Conservation (phyloP, 2,888 invertebrate species). For the Eristalis arbustorum region DNA sequence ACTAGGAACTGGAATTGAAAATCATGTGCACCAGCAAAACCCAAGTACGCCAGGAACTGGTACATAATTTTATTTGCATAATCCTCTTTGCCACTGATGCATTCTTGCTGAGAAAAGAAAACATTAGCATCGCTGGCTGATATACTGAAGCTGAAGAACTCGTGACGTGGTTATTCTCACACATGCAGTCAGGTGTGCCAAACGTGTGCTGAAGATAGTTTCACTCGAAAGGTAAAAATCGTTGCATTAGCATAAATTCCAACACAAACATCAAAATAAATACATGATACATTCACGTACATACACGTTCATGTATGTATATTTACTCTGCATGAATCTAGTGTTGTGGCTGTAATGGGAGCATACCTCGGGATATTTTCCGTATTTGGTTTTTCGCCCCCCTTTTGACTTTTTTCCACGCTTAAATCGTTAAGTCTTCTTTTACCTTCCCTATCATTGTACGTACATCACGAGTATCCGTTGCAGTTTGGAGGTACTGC, state of each 20-base stretch:
- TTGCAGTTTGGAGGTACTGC: neutral
- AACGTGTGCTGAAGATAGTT: conserved; percentile 62
- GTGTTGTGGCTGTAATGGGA: conserved; percentile 14
- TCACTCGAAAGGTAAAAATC: conserved; percentile 70
- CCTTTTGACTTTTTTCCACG: conserved; percentile 6
- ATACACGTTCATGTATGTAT: neutral
- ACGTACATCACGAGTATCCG: conserved; percentile 4
- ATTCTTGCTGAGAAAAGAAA: conserved; percentile 65
- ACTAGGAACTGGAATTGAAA: conserved; percentile 66
- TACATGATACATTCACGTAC: neutral
- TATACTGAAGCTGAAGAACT: conserved; percentile 15
- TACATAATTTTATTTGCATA: conserved; percentile 71
- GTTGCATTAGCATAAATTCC: conserved; percentile 69
- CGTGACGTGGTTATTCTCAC: conserved; percentile 52
- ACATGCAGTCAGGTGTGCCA: conserved; percentile 65
- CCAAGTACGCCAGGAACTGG: conserved; percentile 60
- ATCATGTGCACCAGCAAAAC: conserved; percentile 64
- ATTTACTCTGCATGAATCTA: neutral
- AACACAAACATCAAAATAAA: conserved; percentile 55
- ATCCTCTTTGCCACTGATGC: conserved; percentile 68
- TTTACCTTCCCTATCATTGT: conserved; percentile 24
- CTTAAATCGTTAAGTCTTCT: conserved; percentile 3
- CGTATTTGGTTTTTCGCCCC: conserved; percentile 56
- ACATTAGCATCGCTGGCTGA: conserved; percentile 46
- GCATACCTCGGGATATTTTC: conserved; percentile 56